phyloP scores from a whole-genome alignment of 2,888 invertebrate species.

The Stenchaetothrips biformis region DNA sequence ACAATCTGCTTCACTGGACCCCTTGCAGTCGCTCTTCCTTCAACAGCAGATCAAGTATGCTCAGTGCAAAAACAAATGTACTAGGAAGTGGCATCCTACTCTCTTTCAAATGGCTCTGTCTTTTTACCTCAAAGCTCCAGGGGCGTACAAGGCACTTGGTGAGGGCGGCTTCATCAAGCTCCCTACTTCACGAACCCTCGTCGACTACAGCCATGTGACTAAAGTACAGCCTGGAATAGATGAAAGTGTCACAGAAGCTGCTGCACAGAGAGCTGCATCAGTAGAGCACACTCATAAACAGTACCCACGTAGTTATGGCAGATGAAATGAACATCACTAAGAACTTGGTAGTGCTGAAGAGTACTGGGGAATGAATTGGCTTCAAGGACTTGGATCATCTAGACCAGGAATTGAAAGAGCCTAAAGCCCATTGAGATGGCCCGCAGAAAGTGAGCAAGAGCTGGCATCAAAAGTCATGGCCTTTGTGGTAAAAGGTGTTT shows the following conservation, averaged over 20 bases:
- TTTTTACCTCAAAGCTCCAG: neutral
- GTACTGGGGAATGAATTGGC: neutral
- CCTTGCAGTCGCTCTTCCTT: neutral
- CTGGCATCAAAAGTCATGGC: neutral
- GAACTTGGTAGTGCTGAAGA: neutral
- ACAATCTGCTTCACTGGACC: neutral
- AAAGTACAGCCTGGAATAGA: too few relatives aligned
- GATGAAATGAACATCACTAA: too few relatives aligned
- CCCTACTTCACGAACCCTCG: neutral
- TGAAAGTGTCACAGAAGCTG: neutral
- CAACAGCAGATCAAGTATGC: neutral
- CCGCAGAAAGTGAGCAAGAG: neutral
- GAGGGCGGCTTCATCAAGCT: neutral
- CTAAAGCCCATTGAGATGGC: neutral
- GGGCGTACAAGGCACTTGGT: neutral
- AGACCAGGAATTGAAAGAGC: neutral
- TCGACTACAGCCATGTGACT: neutral
- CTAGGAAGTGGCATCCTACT: conserved; percentile 2
- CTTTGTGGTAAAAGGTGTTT: neutral
- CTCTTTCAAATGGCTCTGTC: neutral
- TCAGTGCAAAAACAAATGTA: neutral
- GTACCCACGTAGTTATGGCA: neutral
- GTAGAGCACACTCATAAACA: neutral
- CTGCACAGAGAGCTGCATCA: neutral
- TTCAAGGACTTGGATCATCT: conserved; percentile 3